Evolutionary conservation across 2,888 invertebrate genomes (phyloP).

Genomic region (Eupeodes luniger): DNA sequence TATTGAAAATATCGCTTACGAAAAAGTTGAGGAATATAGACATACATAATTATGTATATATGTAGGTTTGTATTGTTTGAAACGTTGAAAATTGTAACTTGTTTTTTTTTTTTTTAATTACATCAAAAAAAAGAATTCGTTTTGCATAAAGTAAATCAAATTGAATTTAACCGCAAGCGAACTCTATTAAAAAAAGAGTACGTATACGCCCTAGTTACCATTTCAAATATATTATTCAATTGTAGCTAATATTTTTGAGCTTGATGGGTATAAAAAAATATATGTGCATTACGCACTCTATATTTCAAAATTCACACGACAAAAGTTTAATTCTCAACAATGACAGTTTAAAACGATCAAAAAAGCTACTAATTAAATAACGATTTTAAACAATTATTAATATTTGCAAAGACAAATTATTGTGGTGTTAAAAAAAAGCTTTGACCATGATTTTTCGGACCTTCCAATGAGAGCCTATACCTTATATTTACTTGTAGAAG

Average conservation of each 20-base stretch:
- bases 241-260: not conserved
- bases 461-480: not conserved
- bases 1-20: too few relatives aligned
- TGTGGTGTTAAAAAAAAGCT: slow-evolving; percentile 16
- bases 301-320: not conserved
- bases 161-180: not conserved
- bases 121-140: too few relatives aligned
- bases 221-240: not conserved
- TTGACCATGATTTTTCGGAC: not conserved
- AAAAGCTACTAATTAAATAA: slow-evolving; percentile 12
- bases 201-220: slow-evolving; percentile 16
- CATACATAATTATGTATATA: too few relatives aligned
- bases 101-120: too few relatives aligned
- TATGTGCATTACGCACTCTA: not conserved
- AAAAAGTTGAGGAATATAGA: too few relatives aligned
- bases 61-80: too few relatives aligned
- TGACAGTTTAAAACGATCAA: not conserved
- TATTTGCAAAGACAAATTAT: not conserved
- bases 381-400: not conserved
- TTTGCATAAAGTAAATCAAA: too few relatives aligned
- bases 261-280: not conserved
- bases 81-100: too few relatives aligned
- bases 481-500: not conserved
- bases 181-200: not conserved
- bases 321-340: not conserved